Evolutionary conservation across 2,888 invertebrate genomes (phyloP), one percentile per base, ranked within the genome.

Genomic region (Drosophila helvetica): DNA sequence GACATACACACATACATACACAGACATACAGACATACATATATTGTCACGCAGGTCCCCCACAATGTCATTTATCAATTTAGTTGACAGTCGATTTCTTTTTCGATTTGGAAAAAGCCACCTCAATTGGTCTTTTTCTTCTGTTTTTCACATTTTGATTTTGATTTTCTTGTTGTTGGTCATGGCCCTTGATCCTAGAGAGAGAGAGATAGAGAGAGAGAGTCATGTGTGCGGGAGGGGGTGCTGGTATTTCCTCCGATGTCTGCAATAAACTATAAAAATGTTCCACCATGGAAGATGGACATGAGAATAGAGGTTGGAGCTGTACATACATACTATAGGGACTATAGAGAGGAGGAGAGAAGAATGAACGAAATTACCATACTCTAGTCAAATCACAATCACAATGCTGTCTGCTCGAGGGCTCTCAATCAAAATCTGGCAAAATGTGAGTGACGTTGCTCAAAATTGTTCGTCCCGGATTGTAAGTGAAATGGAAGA

Each of bases 41-140:
- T 71, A 74, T 83, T 79, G 81, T 75, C 87, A 84, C 72, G 76
- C 76, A 75, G 60, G 61, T 71, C n/a, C 7, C 52, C 69, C 61
- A 64, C 79, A 87, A 78, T 75, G 86, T 80, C 89, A 83, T 89
- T 83, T 85, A 89, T 90, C 89, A 90, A 89, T 88, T 88, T 84
- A 81, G 79, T 83, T 88, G 90, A 88, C 90, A 90, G 85, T 86
- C 89, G 78, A 90, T 89, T 90, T 89, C 90, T 83, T 88, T 66
- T 90, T 84, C 90, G 77, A 85, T 78, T 79, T 68, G 63, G 48
- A 68, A 74, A 59, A 75, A 75, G 70, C 68, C 73, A 80, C 75
- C 78, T 73, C 76, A 86, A 77, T 79, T 77, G 79, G 71, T 71
- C 76, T 78, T 86, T 77, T 72, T 65, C 50, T 60, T 19, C 19